phyloP scores from a whole-genome alignment of 1,140 invertebrate genomes.

The Panulirus ornatus region DNA sequence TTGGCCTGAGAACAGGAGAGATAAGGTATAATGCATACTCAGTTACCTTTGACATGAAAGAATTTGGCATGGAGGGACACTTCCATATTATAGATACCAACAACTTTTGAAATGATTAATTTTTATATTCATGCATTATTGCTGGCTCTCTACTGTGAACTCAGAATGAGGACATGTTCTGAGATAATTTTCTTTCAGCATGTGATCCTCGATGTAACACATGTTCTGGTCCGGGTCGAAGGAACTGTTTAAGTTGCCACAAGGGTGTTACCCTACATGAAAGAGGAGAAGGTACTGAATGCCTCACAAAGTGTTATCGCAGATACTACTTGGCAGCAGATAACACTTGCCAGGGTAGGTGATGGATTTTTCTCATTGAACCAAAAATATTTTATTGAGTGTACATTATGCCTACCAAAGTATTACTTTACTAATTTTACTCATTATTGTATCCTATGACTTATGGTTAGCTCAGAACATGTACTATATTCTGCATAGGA shows the following conservation, averaged over 20 bases:
- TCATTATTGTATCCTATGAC: no score
- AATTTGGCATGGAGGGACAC: no score
- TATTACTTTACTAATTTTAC: no score
- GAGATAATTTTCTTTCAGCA: constrained; percentile 33
- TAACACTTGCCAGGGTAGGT: constrained; percentile 63
- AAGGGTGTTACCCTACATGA: constrained; percentile 61
- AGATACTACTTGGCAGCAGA: constrained; percentile 56
- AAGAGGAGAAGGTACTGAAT: constrained; percentile 34
- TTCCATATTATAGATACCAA: no score
- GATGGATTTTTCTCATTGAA: no score
- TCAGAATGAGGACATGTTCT: not conserved
- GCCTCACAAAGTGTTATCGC: constrained; percentile 68
- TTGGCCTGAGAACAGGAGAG: no score
- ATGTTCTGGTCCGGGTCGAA: constrained; percentile 65
- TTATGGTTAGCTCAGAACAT: no score
- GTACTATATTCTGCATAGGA: no score
- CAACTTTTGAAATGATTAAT: not conserved
- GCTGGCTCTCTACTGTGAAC: not conserved
- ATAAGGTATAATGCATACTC: no score
- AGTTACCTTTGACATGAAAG: no score
- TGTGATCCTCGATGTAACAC: constrained; percentile 69
- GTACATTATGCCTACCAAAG: no score
- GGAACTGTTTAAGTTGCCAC: constrained; percentile 53
- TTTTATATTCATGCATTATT: not conserved
- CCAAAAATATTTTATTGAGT: no score